Percentiles rank a stretch among this genome's conserved stretches.
Evolutionary conservation across 2,113 vertebrate genomes (phyloP).

Genomic region (Lasiurus cinereus): DNA sequence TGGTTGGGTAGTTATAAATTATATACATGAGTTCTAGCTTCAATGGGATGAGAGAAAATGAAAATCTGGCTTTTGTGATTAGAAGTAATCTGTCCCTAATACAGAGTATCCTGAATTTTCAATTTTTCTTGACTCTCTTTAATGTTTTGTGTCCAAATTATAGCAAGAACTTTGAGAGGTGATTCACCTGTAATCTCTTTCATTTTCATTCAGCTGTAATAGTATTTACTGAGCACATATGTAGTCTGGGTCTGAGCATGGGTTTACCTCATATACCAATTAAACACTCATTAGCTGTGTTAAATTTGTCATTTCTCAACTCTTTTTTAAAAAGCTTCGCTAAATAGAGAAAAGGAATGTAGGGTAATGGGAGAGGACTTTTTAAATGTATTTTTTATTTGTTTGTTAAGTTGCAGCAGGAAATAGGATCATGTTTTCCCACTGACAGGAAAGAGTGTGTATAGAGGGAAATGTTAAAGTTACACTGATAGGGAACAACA

Average conservation of each 20-base stretch:
- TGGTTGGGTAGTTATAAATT: background rate
- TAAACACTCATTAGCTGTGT: background rate
- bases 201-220: background rate
- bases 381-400: slow-evolving; percentile 1
- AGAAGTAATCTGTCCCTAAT: background rate
- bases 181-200: background rate
- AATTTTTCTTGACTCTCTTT: background rate
- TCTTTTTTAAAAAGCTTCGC: background rate
- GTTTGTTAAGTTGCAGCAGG: background rate
- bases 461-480: background rate
- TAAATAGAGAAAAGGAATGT: background rate
- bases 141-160: background rate
- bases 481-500: background rate
- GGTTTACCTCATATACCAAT: background rate
- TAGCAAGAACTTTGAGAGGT: background rate
- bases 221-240: background rate
- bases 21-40: background rate
- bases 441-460: background rate
- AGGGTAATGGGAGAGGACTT: background rate
- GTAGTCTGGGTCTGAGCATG: background rate
- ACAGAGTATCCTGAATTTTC: background rate
- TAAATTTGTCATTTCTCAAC: background rate
- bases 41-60: background rate
- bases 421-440: background rate
- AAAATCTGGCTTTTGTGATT: background rate